These are phyloP conservation scores for Felis catus DNA, from an alignment of 2,113 vertebrate species.

Conservation along the genomic window F.catus_Fca126_mat1.0 CM031415.1:90317501-90318000, in stretches of 20 bases:
- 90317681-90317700: neutral
- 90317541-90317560: neutral
- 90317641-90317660: neutral
- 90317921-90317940: neutral
- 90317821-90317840: neutral
- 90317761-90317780: neutral
- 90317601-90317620: neutral
- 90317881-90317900: neutral
- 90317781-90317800: neutral
- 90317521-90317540: neutral
- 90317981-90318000: neutral
- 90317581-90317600: neutral
- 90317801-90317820: neutral
- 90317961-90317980: fast-evolving
- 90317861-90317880: neutral
- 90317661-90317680: neutral
- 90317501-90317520: neutral
- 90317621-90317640: neutral
- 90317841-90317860: neutral
- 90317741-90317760: neutral
- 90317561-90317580: neutral
- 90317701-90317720: neutral
- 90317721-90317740: neutral
- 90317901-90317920: neutral
- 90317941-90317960: neutral